A percentile compares a stretch with the other conserved stretches of the same genome.
Conservation (phyloP, 1,140 invertebrate genomes). For the Phymorhynchus buccinoides region DNA sequence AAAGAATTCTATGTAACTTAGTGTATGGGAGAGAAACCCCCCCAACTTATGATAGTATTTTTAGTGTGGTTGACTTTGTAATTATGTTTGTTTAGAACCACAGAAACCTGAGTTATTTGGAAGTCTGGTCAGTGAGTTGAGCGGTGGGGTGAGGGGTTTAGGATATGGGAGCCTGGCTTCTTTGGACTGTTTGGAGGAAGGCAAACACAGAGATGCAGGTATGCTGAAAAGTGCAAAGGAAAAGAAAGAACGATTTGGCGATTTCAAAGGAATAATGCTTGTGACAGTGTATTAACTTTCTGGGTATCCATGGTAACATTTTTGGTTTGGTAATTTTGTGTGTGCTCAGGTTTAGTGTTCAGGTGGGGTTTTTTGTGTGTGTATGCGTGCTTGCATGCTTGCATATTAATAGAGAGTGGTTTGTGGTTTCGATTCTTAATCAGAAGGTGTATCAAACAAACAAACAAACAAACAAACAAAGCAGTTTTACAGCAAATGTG, state of each 20-base stretch:
- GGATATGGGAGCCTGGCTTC: neutral
- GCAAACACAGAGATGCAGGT: neutral
- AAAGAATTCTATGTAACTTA: too few relatives aligned
- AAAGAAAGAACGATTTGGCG: too few relatives aligned
- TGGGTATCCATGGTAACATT: neutral
- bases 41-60: too few relatives aligned
- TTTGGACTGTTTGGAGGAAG: neutral
- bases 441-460: too few relatives aligned
- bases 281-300: neutral
- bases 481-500: too few relatives aligned
- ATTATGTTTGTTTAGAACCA: neutral
- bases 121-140: neutral
- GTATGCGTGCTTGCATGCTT: neutral
- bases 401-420: too few relatives aligned
- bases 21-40: too few relatives aligned
- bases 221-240: neutral
- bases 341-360: neutral
- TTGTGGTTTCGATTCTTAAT: too few relatives aligned
- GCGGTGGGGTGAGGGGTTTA: neutral
- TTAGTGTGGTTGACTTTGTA: too few relatives aligned
- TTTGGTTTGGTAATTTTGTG: neutral
- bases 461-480: too few relatives aligned
- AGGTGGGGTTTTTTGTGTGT: neutral
- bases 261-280: neutral
- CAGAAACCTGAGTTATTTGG: neutral